These are phyloP conservation scores for Lophura swinhoii DNA, from an alignment of 2,797 vertebrate genomes.

Conservation along the genomic window DNA sequence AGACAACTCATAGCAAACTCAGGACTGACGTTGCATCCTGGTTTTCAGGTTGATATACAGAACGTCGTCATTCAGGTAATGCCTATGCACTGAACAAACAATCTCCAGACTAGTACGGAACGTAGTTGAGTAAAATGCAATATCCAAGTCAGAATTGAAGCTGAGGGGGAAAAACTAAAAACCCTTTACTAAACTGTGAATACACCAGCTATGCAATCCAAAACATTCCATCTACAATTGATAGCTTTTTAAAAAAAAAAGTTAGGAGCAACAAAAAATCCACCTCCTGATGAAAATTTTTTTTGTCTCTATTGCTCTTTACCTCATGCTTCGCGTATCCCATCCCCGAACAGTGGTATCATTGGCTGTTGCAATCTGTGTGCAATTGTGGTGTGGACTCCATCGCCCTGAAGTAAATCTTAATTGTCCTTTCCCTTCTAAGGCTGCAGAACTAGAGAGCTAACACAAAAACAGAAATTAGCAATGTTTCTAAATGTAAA, in stretches of 20 bases:
- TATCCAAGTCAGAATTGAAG: not conserved
- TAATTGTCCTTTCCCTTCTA: constrained; percentile 96
- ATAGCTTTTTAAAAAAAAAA: not conserved
- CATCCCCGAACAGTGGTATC: constrained; percentile 93
- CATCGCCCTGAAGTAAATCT: constrained; percentile 94
- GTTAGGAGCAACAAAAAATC: not conserved
- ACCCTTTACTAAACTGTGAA: not conserved
- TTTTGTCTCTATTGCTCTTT: constrained; percentile 45
- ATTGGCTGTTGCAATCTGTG: constrained; percentile 94
- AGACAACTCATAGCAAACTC: not conserved
- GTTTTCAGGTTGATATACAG: not conserved
- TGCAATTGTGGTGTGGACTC: constrained; percentile 97
- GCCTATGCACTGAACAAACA: not conserved
- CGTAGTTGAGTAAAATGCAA: not conserved
- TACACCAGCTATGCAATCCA: not conserved
- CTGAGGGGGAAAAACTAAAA: not conserved
- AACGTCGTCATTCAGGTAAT: not conserved
- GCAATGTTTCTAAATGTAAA: not conserved
- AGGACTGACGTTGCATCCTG: not conserved
- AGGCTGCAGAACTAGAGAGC: constrained; percentile 88
- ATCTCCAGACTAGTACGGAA: not conserved
- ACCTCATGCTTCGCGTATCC: constrained; percentile 97
- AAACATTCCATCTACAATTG: not conserved
- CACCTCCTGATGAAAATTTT: not conserved
- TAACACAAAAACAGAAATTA: constrained; percentile 58